These are phyloP conservation scores for Hiodon alosoides DNA, from an alignment of 2,113 vertebrate genomes.

Conservation along the genomic window DNA sequence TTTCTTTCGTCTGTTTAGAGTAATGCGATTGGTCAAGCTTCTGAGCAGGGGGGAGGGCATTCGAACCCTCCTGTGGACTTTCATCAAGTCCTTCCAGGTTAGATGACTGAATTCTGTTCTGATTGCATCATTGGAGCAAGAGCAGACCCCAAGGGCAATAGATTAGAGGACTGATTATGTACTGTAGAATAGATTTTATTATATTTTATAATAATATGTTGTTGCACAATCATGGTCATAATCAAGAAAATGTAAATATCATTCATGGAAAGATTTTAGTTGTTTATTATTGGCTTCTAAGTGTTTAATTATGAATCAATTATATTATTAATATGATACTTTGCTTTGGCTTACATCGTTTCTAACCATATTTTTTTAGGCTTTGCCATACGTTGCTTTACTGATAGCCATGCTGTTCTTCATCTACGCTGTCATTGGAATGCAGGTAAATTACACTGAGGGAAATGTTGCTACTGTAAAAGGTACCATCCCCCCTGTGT, in stretches of 20 bases:
- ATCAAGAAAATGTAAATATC: neutral
- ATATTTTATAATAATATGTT: neutral
- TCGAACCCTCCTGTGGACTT: constrained; percentile 93
- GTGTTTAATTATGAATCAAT: too few species aligned
- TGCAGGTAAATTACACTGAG: constrained; percentile 74
- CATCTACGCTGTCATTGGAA: constrained; percentile 98
- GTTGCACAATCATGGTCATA: neutral
- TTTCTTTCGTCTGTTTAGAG: constrained; percentile 97
- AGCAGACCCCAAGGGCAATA: too few species aligned
- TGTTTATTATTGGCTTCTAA: too few species aligned
- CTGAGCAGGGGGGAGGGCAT: constrained; percentile 96
- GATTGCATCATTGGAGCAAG: too few species aligned
- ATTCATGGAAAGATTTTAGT: too few species aligned
- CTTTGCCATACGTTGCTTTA: constrained; percentile 92
- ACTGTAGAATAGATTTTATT: neutral
- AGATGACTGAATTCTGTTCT: constrained; percentile 23
- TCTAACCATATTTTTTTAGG: constrained; percentile 57
- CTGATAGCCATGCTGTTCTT: constrained; percentile 98
- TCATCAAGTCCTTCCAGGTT: constrained; percentile 98
- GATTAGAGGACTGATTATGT: too few species aligned
- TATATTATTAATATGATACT: too few species aligned
- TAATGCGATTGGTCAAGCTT: constrained; percentile 96
- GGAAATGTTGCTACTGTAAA: too few species aligned
- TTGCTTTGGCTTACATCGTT: neutral
- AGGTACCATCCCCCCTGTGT: too few species aligned